Evolutionary conservation across 2,797 vertebrate species (phyloP).

Genomic region (Remorina albescens): DNA sequence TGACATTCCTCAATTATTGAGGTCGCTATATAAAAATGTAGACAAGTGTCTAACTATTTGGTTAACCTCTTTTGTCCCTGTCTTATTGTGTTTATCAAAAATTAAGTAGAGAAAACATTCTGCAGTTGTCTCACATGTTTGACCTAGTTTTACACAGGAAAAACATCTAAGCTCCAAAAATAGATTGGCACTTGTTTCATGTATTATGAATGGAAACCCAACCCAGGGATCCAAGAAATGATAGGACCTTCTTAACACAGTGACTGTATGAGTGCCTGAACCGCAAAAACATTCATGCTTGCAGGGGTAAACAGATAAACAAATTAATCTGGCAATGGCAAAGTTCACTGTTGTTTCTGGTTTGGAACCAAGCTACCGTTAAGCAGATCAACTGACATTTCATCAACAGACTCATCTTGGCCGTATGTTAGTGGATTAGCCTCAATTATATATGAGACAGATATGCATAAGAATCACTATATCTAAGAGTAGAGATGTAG

Average conservation of each 20-base stretch:
- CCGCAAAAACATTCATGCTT: conserved; percentile 33
- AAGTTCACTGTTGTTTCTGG: conserved; percentile 10
- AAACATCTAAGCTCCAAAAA: conserved; percentile 65
- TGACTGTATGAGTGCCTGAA: conserved; percentile 35
- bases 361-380: conserved; percentile 29
- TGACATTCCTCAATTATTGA: conserved; percentile 2
- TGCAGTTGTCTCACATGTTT: conserved; percentile 55
- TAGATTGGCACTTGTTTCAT: conserved; percentile 72
- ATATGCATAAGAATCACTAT: conserved; percentile 4
- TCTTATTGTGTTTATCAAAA: conserved; percentile 33
- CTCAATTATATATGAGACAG: conserved; percentile 8
- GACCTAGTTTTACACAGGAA: conserved; percentile 68
- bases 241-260: conserved; percentile 54
- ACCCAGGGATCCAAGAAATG: conserved; percentile 57
- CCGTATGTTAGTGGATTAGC: not conserved
- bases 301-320: conserved; percentile 37
- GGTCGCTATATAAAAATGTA: conserved; percentile 2
- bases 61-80: conserved; percentile 21
- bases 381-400: conserved; percentile 29
- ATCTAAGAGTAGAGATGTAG: not conserved
- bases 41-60: conserved; percentile 8
- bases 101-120: conserved; percentile 32
- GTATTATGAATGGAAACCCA: conserved; percentile 70
- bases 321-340: conserved; percentile 44
- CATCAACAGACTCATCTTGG: conserved; percentile 35